Percentiles rank a stretch among this genome's conserved stretches.
Evolutionary conservation across 2,888 invertebrate species (phyloP).

Genomic region (Lasioglossum pauxillum): DNA sequence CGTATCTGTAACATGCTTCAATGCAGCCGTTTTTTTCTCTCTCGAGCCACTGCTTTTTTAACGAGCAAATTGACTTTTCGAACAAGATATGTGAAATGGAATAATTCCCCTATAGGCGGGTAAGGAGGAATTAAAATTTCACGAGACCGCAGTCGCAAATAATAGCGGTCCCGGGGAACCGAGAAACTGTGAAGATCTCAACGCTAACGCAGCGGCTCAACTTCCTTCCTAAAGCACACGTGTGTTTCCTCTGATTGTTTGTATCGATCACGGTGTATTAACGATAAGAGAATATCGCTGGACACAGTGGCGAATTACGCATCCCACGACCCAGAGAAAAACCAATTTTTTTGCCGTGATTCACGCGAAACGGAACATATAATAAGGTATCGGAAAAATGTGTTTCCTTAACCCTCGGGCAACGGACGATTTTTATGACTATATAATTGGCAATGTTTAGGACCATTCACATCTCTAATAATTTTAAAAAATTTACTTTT

Average conservation of each 20-base stretch:
- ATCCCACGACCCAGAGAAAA: background rate
- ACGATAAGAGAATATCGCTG: slow-evolving; percentile 21
- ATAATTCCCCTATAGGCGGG: slow-evolving; percentile 72
- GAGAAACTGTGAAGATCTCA: slow-evolving; percentile 70
- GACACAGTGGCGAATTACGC: background rate
- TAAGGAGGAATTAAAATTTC: slow-evolving; percentile 72
- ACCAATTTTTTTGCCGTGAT: background rate
- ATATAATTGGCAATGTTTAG: too few relatives aligned
- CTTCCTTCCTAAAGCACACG: slow-evolving; percentile 64
- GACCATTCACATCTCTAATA: too few relatives aligned
- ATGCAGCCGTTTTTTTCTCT: slow-evolving; percentile 30
- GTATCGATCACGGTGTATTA: slow-evolving; percentile 3
- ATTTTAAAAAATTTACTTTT: too few relatives aligned
- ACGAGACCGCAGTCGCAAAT: slow-evolving; percentile 65
- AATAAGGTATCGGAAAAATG: background rate
- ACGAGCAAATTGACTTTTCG: slow-evolving; percentile 59
- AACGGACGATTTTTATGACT: too few relatives aligned
- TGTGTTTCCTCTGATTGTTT: slow-evolving; percentile 14
- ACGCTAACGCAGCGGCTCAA: slow-evolving; percentile 70
- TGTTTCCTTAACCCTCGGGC: background rate
- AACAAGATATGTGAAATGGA: slow-evolving; percentile 70
- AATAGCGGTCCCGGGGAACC: slow-evolving; percentile 60
- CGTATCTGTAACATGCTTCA: slow-evolving; percentile 61
- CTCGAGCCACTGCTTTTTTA: slow-evolving; percentile 51
- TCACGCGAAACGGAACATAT: background rate